These are phyloP conservation scores for Salmo trutta DNA, from an alignment of 2,797 vertebrate species.

Conservation along the genomic window DNA sequence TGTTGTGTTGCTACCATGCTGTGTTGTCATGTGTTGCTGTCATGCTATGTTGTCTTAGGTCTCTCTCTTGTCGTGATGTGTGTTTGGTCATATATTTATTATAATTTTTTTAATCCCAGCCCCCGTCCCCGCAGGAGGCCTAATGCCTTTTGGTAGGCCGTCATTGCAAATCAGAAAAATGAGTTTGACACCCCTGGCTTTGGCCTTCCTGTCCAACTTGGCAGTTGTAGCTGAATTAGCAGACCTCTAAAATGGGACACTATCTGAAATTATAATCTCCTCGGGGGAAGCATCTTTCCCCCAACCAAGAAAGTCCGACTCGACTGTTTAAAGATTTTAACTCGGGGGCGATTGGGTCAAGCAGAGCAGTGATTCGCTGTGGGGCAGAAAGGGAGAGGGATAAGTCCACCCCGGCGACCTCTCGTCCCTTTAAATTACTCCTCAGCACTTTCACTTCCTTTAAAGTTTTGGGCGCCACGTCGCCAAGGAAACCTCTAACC, in stretches of 20 bases:
- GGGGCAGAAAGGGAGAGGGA: slow-evolving; percentile 38
- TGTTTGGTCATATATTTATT: too few relatives aligned
- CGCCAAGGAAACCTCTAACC: slow-evolving; percentile 4
- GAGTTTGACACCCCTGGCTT: background rate
- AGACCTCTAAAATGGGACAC: slow-evolving; percentile 43
- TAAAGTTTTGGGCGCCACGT: slow-evolving; percentile 23
- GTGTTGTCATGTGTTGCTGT: too few relatives aligned
- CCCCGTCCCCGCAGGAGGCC: too few relatives aligned
- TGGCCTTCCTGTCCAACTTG: slow-evolving; percentile 49
- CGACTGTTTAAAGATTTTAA: slow-evolving; percentile 59
- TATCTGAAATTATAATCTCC: slow-evolving; percentile 50
- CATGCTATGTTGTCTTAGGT: too few relatives aligned
- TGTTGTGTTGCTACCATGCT: too few relatives aligned
- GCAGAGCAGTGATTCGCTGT: slow-evolving; percentile 27
- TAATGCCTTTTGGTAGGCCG: too few relatives aligned
- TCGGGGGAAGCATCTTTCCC: slow-evolving; percentile 29
- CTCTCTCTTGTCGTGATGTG: too few relatives aligned
- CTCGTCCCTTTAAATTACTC: slow-evolving; percentile 58
- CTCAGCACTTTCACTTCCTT: slow-evolving; percentile 49
- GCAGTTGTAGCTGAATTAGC: slow-evolving; percentile 56
- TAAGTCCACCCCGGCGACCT: slow-evolving; percentile 17
- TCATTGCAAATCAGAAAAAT: too few relatives aligned
- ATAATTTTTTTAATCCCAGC: too few relatives aligned
- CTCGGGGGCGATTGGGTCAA: slow-evolving; percentile 43
- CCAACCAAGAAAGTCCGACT: slow-evolving; percentile 43